Base-by-base conservation (phyloP, 2,888 invertebrate species). In the Eristalinus aeneus region DNA sequence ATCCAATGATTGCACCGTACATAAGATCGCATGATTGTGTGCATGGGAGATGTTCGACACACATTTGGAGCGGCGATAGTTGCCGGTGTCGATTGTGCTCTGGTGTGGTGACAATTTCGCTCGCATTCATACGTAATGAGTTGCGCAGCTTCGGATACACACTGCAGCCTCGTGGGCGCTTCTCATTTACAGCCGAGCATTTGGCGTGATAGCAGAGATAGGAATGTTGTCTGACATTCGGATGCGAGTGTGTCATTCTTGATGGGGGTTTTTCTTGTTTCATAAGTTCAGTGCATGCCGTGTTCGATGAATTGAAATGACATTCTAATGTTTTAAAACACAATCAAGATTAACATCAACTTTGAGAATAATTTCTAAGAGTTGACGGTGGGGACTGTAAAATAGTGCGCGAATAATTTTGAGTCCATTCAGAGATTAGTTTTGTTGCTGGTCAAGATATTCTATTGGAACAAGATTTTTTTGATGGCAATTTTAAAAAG, bases 1-100 rank as follows among this genome's bases (percentile, higher is more conserved):
- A 61, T 54, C 72, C 72, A 77, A 77, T 82, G 56, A 34, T 31
- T 39, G 27, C 58, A 23, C 5, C 27, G 67, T 76, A 72, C 65
- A 81, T 75, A 76, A 20, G 23, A 56, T 56, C 23, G 16, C 46
- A 56, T 23, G 56, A 11, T 22, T 27, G 56, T 56, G 12, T 56
- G 23, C 22, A 27, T 56, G 22, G 5, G 23, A 56, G 56, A 23
- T 56, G 11, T 56, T 23, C 11, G 56, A 11, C 23, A 56, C 23
- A 56, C 46, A 46, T 46, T 46, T 46, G 16, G 46, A 46, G n/a
- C 16, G 46, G 46, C 46, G 16, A 46, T 46, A 46, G 39, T 46
- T n/a, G n/a, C 2, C 27, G 1, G 0, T 46, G 46, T n/a, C 16
- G 46, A 46, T 46, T 46, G 46, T 46, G 16, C 16, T 46, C 8